Evolutionary conservation across 2,113 vertebrate genomes (phyloP), one percentile per base, ranked within the genome.

Genomic region (Brachionichthys hirsutus): DNA sequence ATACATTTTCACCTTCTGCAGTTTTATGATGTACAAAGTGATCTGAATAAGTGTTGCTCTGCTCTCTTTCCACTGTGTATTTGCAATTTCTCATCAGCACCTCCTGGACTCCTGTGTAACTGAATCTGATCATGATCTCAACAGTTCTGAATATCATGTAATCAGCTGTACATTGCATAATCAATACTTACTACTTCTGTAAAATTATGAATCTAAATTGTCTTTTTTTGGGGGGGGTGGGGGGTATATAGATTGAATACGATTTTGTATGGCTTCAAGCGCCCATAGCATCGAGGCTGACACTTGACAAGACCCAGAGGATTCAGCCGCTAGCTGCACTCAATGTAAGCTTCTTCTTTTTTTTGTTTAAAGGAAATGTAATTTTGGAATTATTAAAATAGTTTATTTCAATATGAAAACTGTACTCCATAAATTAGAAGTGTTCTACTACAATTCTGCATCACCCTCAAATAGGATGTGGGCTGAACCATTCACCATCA

Each of bases 261-360:
- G 91, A 91, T 85, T 99, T 99, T 88, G 83, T 3, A 9, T 98
- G 94, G 88, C 94, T 99, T 76, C 96, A 98, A 36, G 92, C 93
- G 82, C 95, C 97, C 4, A 53, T 97, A 42, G 70, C 61, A 16
- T 6, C 84, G 15, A 89, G 80, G 55, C 93, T 68, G 73, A 30
- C 62, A 11, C 41, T 22, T 3, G 67, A 55, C 14, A 78, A 87
- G 73, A 40, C 58, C 1, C 2, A 73, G 16, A 14, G 36, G 9
- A 67, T 90, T 45, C 88, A 91, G 16, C 97, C 97, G 46, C 92
- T 99, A 18, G 55, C 78, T 5, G 84, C 91, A 5, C 89, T 98
- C 70, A 99, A 99, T 13, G 97, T 98, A 92, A 95, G 95, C 85
- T 52, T 42, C 41, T 70, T 68, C n/a, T n/a, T n/a, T n/a, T 43